Conservation (phyloP, 1,140 invertebrate species). For the Pentalonia nigronervosa region DNA sequence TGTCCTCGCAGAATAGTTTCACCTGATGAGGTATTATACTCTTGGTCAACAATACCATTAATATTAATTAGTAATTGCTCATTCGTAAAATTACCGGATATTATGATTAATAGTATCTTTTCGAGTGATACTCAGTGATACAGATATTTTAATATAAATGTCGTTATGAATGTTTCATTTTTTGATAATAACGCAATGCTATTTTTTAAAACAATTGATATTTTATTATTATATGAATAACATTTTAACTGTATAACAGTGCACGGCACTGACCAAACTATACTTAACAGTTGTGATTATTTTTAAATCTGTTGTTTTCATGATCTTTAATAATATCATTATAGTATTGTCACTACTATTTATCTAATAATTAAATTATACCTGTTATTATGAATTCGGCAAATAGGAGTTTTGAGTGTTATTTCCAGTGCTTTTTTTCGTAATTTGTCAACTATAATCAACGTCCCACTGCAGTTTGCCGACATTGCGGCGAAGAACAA, state of each 20-base stretch:
- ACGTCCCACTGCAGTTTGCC: conserved; percentile 6
- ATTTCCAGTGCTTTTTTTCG: conserved; percentile 47
- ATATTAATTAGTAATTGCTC: conserved; percentile 39
- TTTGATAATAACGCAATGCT: background rate
- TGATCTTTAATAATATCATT: background rate
- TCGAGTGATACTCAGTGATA: background rate
- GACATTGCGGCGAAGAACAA: conserved; percentile 20
- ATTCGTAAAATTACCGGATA: conserved; percentile 23
- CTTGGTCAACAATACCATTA: conserved; percentile 24
- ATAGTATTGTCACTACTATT: background rate
- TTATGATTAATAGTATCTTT: background rate
- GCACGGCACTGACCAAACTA: background rate
- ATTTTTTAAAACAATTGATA: background rate
- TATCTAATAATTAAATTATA: background rate
- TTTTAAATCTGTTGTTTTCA: background rate
- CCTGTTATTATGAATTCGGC: conserved; percentile 44
- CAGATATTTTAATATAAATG: background rate
- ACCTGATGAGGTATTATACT: conserved; percentile 38
- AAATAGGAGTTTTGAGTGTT: conserved; percentile 17
- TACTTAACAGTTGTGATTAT: background rate
- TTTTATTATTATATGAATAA: background rate
- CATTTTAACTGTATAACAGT: background rate
- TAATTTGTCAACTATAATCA: conserved; percentile 47
- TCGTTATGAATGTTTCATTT: background rate
- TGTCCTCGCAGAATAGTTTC: conserved; percentile 42